Conservation (phyloP, 2,113 vertebrate species). For the Heterotis niloticus region DNA sequence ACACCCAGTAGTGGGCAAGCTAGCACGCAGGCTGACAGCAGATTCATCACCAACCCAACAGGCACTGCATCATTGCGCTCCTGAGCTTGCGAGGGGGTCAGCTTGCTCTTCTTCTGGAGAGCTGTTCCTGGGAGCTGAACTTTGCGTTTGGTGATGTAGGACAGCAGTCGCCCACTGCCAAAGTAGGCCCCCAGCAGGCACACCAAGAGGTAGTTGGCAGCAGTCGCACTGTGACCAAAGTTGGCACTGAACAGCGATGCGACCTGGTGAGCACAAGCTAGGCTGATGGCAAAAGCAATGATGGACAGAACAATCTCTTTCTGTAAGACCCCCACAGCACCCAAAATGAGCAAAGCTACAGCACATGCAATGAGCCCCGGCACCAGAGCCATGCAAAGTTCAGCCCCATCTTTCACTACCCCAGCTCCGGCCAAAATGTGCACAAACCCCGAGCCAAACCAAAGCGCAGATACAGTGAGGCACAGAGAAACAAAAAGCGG, state of each 20-base stretch:
- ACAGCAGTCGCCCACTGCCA: slow-evolving; percentile 63
- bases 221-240: slow-evolving; percentile 69
- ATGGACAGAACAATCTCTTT: slow-evolving; percentile 57
- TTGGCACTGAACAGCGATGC: slow-evolving; percentile 50
- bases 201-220: slow-evolving; percentile 71
- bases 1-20: slow-evolving; percentile 71
- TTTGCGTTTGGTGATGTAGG: slow-evolving; percentile 53
- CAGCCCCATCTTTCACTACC: neutral
- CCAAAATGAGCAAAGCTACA: slow-evolving; percentile 66
- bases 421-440: slow-evolving; percentile 66
- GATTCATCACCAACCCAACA: slow-evolving; percentile 68
- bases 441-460: slow-evolving; percentile 72
- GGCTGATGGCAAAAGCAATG: slow-evolving; percentile 58
- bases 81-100: neutral
- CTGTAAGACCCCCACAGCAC: slow-evolving; percentile 55
- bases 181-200: slow-evolving; percentile 69
- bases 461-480: slow-evolving; percentile 71
- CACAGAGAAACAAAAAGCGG: slow-evolving; percentile 65
- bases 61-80: slow-evolving; percentile 36
- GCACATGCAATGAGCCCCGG: slow-evolving; percentile 70
- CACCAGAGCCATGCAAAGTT: slow-evolving; percentile 56
- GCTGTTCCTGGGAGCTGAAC: slow-evolving; percentile 58
- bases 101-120: slow-evolving; percentile 29
- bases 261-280: slow-evolving; percentile 74
- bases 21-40: slow-evolving; percentile 71